Evolutionary conservation across 2,888 invertebrate species (phyloP).

Genomic region (Platycheirus rosarum): DNA sequence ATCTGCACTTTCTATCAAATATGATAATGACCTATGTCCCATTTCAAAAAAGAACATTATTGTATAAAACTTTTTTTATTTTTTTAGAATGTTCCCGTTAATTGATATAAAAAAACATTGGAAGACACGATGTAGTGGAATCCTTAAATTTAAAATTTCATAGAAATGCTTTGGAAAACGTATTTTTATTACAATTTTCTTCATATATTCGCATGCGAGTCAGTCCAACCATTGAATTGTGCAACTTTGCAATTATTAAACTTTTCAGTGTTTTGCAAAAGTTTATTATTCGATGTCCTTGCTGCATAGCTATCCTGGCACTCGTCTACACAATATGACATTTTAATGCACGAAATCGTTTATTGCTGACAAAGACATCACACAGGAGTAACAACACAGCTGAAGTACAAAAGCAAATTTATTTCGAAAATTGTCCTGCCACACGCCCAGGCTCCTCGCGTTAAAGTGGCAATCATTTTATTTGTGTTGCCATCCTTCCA

Average conservation of each 20-base stretch:
- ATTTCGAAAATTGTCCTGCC: constrained; percentile 49
- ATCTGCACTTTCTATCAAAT: no score
- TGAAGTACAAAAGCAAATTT: constrained; percentile 37
- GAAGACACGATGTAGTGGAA: no score
- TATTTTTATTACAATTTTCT: no score
- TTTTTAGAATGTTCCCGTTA: no score
- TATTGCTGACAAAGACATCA: constrained; percentile 5
- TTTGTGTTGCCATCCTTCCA: constrained; percentile 22
- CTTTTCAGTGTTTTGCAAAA: constrained; percentile 55
- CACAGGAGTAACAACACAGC: constrained; percentile 2
- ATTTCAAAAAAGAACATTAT: no score
- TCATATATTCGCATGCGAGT: constrained; percentile 23
- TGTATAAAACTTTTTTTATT: no score
- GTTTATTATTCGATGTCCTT: constrained; percentile 38
- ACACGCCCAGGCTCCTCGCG: constrained; percentile 9
- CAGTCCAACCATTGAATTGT: constrained; percentile 45
- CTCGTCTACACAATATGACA: neutral
- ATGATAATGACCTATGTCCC: no score
- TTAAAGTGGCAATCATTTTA: constrained; percentile 48
- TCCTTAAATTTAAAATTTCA: no score
- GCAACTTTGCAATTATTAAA: constrained; percentile 31
- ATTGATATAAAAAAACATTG: no score
- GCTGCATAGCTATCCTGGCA: no score
- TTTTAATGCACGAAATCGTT: neutral
- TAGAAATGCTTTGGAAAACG: no score